phyloP scores from a whole-genome alignment of 2,113 vertebrate genomes.

The Dipodomys stephensi region DNA sequence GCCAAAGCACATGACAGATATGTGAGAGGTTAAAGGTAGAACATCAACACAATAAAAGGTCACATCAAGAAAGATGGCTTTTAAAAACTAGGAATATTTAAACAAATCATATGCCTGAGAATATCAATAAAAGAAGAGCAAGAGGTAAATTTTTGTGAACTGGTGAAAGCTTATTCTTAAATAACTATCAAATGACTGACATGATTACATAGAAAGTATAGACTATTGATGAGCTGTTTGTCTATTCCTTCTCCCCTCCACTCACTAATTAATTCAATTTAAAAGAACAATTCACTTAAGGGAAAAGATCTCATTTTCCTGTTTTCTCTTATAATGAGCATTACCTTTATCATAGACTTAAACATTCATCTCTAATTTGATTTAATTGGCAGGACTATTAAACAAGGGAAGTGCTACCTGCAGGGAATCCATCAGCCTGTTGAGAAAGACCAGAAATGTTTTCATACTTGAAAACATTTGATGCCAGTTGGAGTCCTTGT shows the following conservation, averaged over 20 bases:
- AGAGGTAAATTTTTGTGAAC: not conserved
- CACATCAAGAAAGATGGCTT: conserved; percentile 63
- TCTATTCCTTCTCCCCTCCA: not conserved
- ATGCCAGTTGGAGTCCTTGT: conserved; percentile 62
- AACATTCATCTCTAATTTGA: conserved; percentile 72
- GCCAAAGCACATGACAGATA: conserved; percentile 77
- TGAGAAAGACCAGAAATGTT: conserved; percentile 69
- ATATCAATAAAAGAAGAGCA: not conserved
- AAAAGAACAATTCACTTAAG: conserved; percentile 44
- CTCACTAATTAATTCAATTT: not conserved
- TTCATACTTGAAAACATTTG: conserved; percentile 72
- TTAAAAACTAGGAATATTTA: conserved; percentile 58
- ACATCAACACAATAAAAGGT: conserved; percentile 63
- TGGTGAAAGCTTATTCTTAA: conserved; percentile 60
- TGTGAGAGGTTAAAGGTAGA: conserved; percentile 78
- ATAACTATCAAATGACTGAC: not conserved
- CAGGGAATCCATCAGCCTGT: conserved; percentile 63
- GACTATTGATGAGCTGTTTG: not conserved
- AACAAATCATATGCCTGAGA: conserved; percentile 60
- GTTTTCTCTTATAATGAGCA: conserved; percentile 58
- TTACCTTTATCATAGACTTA: conserved; percentile 58
- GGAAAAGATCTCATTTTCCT: conserved; percentile 49
- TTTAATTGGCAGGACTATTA: conserved; percentile 75
- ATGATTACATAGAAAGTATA: not conserved
- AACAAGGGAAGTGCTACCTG: conserved; percentile 54